These are phyloP conservation scores for Homarus gammarus DNA, from an alignment of 2,888 invertebrate species.

Conservation along the genomic window DNA sequence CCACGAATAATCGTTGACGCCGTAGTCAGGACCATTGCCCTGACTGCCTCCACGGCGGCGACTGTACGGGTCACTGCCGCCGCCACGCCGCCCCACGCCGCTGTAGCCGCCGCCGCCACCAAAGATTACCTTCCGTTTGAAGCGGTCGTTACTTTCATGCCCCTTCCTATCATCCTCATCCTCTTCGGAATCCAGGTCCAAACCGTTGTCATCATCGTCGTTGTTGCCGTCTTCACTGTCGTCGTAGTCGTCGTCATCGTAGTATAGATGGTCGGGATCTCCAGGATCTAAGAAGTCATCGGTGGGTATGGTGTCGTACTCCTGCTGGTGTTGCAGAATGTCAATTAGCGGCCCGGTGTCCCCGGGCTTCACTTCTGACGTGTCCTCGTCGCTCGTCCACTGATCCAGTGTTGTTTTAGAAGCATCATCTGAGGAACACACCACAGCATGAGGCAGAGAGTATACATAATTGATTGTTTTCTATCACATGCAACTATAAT, in stretches of 20 bases:
- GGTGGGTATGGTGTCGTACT: background rate
- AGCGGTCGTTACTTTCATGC: background rate
- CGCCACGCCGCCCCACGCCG: conserved; percentile 25
- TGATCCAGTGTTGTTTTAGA: conserved; percentile 15
- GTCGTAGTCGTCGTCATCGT: conserved; percentile 40
- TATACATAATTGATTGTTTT: no score
- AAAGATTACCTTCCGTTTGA: conserved; percentile 57
- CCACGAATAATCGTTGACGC: conserved; percentile 16
- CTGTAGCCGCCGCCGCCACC: conserved; percentile 63
- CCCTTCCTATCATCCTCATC: conserved; percentile 21
- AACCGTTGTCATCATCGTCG: conserved; percentile 15
- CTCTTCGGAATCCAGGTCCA: conserved; percentile 46
- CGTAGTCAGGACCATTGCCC: conserved; percentile 51
- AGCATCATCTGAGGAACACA: conserved; percentile 19
- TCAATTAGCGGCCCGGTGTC: background rate
- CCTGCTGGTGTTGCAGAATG: background rate
- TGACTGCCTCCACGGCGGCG: conserved; percentile 46
- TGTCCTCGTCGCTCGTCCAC: conserved; percentile 48
- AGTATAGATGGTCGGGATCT: background rate
- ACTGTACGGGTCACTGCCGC: conserved; percentile 58
- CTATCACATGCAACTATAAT: no score
- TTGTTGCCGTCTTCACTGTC: conserved; percentile 1
- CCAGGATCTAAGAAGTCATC: conserved; percentile 6
- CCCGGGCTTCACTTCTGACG: background rate
- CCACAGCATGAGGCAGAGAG: no score